Percentiles rank a stretch among this genome's conserved stretches.
Evolutionary conservation across 2,113 vertebrate species (phyloP).

Genomic region (Poeciliopsis retropinna): DNA sequence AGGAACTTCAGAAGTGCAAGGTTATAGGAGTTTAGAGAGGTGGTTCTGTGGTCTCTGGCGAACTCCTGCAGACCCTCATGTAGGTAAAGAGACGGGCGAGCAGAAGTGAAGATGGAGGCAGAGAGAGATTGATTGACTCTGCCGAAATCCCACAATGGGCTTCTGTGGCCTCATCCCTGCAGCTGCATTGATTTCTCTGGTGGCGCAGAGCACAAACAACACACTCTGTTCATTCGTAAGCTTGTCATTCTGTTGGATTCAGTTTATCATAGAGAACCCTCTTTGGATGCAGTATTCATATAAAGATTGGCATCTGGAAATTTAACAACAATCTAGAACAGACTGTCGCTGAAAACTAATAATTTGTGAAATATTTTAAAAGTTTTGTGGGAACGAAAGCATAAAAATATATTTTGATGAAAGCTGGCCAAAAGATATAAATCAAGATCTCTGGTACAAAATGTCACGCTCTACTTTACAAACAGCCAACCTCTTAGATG

Average conservation of each 20-base stretch:
- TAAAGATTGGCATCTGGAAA: neutral
- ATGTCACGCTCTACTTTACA: neutral
- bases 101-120: slow-evolving; percentile 39
- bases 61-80: slow-evolving; percentile 40
- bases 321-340: neutral
- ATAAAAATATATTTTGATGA: neutral
- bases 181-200: slow-evolving; percentile 73
- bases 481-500: neutral
- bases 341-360: neutral
- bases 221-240: slow-evolving; percentile 37
- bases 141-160: slow-evolving; percentile 66
- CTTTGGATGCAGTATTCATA: slow-evolving; percentile 6
- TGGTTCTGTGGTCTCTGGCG: slow-evolving; percentile 12
- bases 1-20: slow-evolving; percentile 42
- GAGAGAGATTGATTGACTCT: slow-evolving; percentile 70
- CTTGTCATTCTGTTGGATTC: slow-evolving; percentile 32
- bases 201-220: slow-evolving; percentile 72
- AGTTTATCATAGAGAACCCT: slow-evolving; percentile 11
- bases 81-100: slow-evolving; percentile 27
- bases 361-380: neutral
- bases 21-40: slow-evolving; percentile 28
- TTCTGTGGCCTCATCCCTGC: slow-evolving; percentile 61
- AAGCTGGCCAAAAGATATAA: too few relatives aligned
- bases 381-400: neutral
- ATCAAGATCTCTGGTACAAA: too few relatives aligned